phyloP scores from a whole-genome alignment of 1,140 invertebrate species.

The Pantala flavescens region DNA sequence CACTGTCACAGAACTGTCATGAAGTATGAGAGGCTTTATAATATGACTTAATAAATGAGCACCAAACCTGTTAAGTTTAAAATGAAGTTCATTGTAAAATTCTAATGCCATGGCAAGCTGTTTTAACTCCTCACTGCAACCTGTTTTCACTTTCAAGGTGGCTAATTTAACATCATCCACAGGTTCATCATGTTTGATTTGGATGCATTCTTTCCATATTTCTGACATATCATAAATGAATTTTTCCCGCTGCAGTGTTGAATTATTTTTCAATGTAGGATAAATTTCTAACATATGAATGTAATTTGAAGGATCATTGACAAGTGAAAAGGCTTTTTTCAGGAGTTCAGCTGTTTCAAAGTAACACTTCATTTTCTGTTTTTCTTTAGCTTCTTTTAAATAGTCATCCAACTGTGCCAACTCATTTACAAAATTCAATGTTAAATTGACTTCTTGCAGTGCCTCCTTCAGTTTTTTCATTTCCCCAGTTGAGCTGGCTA shows the following conservation, averaged over 20 bases:
- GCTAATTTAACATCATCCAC: slow-evolving; percentile 23
- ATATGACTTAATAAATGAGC: slow-evolving; percentile 41
- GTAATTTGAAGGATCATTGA: slow-evolving; percentile 38
- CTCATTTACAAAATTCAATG: slow-evolving; percentile 18
- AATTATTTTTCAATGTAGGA: slow-evolving; percentile 32
- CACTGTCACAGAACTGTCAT: slow-evolving; percentile 36
- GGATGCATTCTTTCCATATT: slow-evolving; percentile 39
- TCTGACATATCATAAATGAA: slow-evolving; percentile 35
- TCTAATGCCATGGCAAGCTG: slow-evolving; percentile 41
- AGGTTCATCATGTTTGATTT: slow-evolving; percentile 27
- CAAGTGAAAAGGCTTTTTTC: slow-evolving; percentile 35
- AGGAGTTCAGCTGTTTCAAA: slow-evolving; percentile 39
- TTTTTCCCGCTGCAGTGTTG: slow-evolving; percentile 31
- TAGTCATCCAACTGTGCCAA: slow-evolving; percentile 19
- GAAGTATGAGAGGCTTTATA: slow-evolving; percentile 42
- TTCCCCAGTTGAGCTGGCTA: slow-evolving; percentile 22
- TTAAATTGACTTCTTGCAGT: slow-evolving; percentile 19
- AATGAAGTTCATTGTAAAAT: slow-evolving; percentile 35
- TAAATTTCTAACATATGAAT: slow-evolving; percentile 41
- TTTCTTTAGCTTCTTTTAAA: slow-evolving; percentile 11
- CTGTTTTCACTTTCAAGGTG: slow-evolving; percentile 29
- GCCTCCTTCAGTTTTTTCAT: slow-evolving; percentile 18
- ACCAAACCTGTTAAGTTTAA: slow-evolving; percentile 39
- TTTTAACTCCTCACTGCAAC: slow-evolving; percentile 32
- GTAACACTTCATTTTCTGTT: slow-evolving; percentile 34